Base-by-base conservation (phyloP, 2,888 invertebrate genomes). In the Sceliomorpha sp. region DNA sequence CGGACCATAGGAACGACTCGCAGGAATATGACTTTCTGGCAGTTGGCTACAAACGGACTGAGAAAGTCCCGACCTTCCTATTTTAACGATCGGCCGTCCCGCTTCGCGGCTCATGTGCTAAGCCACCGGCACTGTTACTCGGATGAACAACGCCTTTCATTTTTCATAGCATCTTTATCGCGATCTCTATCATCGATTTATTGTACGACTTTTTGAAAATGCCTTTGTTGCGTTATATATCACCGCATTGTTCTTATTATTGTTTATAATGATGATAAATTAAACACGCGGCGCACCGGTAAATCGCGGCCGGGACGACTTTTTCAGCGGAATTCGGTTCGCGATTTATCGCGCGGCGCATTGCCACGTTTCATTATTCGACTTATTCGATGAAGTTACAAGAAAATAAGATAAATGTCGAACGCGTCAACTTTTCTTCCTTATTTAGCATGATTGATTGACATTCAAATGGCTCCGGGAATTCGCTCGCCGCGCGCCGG, bases 41-140 rank as follows among this genome's bases (percentile, higher is more conserved):
- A 74, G 75, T 72, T 73, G 74, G 10, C 70, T 75, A 60, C 72
- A 74, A 74, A 72, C 76, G 40, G 60, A 74, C 69, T 73, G 79
- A 76, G 78, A 79, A 77, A 79, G 79, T 79, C 56, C 63, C 77
- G 68, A 63, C 72, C 69, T 72, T 66, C 62, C 68, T 47, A 58
- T 68, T 62, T 68, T 51, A 68, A 62, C 58, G 56, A 56, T 58
- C 62, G 45, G 8, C 68, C 68, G 53, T 69, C 45, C 48, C 58
- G 68, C 32, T 51, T 62, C 45, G 60, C 48, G 55, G 55, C 45
- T 59, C 27, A 24, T 6, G 40, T 9, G 40, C 17, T 36, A 36
- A 36, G 13, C 20, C 24, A 9, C 59, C 42, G 40, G 59, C 50
- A 29, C 53, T 55, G 48, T 55, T 59, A 60, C 59, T 67, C 48